Percentiles rank a stretch among this genome's conserved stretches.
Evolutionary conservation across 2,113 vertebrate genomes (phyloP).

Genomic region (Xenus cinereus): DNA sequence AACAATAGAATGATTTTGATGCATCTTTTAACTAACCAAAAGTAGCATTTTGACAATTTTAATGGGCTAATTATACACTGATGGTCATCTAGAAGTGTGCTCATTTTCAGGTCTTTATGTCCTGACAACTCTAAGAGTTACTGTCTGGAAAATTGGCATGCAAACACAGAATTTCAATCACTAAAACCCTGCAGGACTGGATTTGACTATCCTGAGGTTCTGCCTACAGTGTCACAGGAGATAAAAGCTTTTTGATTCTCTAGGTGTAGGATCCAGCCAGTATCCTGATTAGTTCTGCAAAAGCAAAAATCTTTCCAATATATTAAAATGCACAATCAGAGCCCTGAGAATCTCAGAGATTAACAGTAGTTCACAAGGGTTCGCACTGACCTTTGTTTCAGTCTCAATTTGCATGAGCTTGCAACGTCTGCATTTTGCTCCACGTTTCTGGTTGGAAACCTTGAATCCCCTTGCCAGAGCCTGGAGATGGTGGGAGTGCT

Average conservation of each 20-base stretch:
- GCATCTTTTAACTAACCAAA: constrained; percentile 72
- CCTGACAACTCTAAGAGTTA: constrained; percentile 63
- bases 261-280: background rate
- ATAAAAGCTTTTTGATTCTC: background rate
- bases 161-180: constrained; percentile 69
- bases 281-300: background rate
- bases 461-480: constrained; percentile 42
- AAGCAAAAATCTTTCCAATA: constrained; percentile 7
- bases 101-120: constrained; percentile 66
- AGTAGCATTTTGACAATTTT: constrained; percentile 75
- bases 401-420: constrained; percentile 42
- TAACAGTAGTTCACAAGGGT: constrained; percentile 46
- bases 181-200: constrained; percentile 31
- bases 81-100: constrained; percentile 71
- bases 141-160: constrained; percentile 68
- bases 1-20: constrained; percentile 68
- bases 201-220: constrained; percentile 3
- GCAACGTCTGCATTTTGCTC: constrained; percentile 43
- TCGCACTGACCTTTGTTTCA: constrained; percentile 57
- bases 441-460: constrained; percentile 14
- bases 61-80: constrained; percentile 70
- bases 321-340: constrained; percentile 41
- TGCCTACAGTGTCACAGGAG: background rate
- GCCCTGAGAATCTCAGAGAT: constrained; percentile 29
- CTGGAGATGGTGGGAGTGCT: background rate